Base-by-base conservation (phyloP, 2,888 invertebrate species). In the Rhamnusium bicolor region DNA sequence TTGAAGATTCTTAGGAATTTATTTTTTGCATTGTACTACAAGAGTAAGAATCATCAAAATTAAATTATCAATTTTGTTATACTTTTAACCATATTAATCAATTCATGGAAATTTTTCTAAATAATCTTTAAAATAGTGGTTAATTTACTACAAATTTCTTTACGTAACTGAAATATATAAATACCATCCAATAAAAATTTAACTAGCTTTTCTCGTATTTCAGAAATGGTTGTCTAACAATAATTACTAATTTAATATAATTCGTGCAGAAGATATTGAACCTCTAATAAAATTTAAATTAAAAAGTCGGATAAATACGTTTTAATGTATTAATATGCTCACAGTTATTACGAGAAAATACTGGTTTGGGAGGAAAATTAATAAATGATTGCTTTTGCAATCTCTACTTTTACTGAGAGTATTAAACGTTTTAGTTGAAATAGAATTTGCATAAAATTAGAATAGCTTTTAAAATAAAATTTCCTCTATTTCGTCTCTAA, bases 381-480 rank as follows among this genome's bases (percentile, higher is more conserved):
- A 69, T 69, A 60, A 69, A 60, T 56, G 47, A 69, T 69, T 58
- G 60, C 49, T 60, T 32, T 24, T 51, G 21, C 60, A 60, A 60
- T 69, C 58, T 60, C 60, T 29, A 27, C 58, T 58, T 32, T 49
- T 63, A n/a, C 53, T 46, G 19, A 40, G 2, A 24, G 24, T 69
- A 69, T 29, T 69, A 73, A 75, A 73, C 62, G 75, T 54, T 75
- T 75, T 63, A 69, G 63, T 69, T 62, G 60, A 61, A 71, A 69
- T 68, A 58, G 61, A 58, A 71, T 74, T 74, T 74, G 69, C 74
- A 74, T 74, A 74, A 74, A 71, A 69, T 71, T 56, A 71, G 65
- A 71, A 71, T 63, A 60, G 27, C 68, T 63, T 68, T 47, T 40
- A 40, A 67, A 69, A 68, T 51, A 56, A 72, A 66, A 66, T 69